Evolutionary conservation across 2,113 vertebrate genomes (phyloP).

Genomic region (Mus pahari): DNA sequence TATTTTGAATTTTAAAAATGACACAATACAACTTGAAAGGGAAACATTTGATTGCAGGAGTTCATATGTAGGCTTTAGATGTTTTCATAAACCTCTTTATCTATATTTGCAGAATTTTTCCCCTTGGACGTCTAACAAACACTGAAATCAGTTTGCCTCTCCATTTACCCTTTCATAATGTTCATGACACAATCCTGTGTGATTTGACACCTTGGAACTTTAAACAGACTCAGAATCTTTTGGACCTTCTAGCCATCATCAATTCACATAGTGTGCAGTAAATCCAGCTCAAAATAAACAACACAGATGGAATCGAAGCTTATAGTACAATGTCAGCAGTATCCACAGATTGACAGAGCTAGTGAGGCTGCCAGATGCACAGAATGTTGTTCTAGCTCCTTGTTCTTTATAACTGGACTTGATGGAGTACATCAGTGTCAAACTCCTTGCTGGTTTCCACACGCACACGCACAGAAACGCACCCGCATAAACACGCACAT

Average conservation of each 20-base stretch:
- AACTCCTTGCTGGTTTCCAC: conserved; percentile 91
- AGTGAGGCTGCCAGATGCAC: conserved; percentile 91
- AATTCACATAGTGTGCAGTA: conserved; percentile 88
- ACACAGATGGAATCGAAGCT: conserved; percentile 91
- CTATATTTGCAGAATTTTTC: conserved; percentile 81
- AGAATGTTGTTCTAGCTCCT: conserved; percentile 92
- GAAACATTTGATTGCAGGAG: conserved; percentile 82
- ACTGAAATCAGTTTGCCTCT: conserved; percentile 68
- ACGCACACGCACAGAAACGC: conserved; percentile 89
- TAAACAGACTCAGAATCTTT: conserved; percentile 85
- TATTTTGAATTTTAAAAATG: conserved; percentile 83
- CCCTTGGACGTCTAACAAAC: conserved; percentile 79
- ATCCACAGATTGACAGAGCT: conserved; percentile 91
- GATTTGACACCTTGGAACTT: conserved; percentile 81
- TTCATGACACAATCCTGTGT: conserved; percentile 79
- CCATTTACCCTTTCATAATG: conserved; percentile 79
- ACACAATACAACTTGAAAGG: conserved; percentile 82
- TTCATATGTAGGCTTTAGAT: conserved; percentile 82
- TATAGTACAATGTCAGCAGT: conserved; percentile 91
- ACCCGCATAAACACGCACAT: conserved; percentile 90
- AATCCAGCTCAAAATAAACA: conserved; percentile 91
- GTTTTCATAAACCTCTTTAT: conserved; percentile 83
- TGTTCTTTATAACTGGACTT: conserved; percentile 92
- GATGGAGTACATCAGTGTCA: conserved; percentile 92
- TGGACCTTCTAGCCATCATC: conserved; percentile 86